Conservation (phyloP, 2,888 invertebrate genomes). For the Zaprionus obscuricornis region DNA sequence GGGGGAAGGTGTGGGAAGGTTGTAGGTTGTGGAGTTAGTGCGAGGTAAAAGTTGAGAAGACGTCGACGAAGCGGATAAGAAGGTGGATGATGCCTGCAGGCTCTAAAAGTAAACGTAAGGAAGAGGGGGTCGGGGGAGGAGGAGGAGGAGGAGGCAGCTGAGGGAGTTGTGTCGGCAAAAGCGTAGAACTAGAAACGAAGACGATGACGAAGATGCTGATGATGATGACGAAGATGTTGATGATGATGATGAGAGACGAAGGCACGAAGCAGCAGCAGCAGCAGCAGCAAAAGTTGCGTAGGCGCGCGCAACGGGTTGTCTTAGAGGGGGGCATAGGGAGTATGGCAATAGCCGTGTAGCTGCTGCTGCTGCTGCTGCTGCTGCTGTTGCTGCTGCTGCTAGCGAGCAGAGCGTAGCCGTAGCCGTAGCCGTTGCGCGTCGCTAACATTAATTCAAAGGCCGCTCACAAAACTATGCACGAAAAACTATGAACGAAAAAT, state of each 20-base stretch:
- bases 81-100: no score
- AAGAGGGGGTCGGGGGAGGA: no score
- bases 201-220: background rate
- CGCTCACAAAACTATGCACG: no score
- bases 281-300: constrained; percentile 45
- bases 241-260: background rate
- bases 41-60: constrained; percentile 37
- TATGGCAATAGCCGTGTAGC: background rate
- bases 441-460: background rate
- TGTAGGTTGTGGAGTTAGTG: constrained; percentile 28
- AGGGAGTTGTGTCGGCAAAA: no score
- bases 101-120: no score
- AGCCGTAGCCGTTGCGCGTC: background rate
- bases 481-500: no score
- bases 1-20: background rate
- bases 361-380: background rate
- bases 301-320: constrained; percentile 42
- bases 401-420: background rate
- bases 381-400: background rate
- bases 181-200: background rate
- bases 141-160: background rate
- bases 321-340: no score
- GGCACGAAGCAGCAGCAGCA: constrained; percentile 33
- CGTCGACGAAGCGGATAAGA: background rate
- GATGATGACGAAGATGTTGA: background rate